These are phyloP conservation scores for Acromyrmex heyeri DNA, from an alignment of 1,140 invertebrate species.

Conservation along the genomic window DNA sequence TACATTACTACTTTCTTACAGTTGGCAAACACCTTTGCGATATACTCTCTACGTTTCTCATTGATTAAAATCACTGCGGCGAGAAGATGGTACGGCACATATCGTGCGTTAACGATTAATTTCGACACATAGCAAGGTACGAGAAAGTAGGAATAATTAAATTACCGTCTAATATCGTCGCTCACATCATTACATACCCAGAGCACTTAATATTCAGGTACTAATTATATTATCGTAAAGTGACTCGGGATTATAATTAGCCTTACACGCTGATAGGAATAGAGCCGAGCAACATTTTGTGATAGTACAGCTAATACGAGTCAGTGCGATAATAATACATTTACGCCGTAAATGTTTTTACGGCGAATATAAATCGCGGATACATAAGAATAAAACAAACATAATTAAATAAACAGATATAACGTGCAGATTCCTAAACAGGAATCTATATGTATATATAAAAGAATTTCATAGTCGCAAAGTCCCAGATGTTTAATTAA, in stretches of 20 bases:
- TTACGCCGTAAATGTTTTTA: background rate
- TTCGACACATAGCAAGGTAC: slow-evolving; percentile 12
- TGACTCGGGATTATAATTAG: slow-evolving; percentile 54
- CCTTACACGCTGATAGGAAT: slow-evolving; percentile 63
- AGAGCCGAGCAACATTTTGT: slow-evolving; percentile 31
- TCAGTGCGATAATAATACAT: background rate
- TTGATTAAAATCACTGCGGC: background rate
- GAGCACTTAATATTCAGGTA: slow-evolving; percentile 75
- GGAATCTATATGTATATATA: background rate
- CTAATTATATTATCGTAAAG: slow-evolving; percentile 68
- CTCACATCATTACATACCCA: slow-evolving; percentile 54
- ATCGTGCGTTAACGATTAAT: slow-evolving; percentile 7
- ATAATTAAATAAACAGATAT: background rate
- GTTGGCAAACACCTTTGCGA: slow-evolving; percentile 14
- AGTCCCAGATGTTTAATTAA: too few relatives aligned
- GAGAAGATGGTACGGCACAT: background rate
- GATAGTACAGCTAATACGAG: background rate
- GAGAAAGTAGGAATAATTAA: slow-evolving; percentile 48
- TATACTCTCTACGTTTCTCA: slow-evolving; percentile 43
- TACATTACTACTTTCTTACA: slow-evolving; percentile 47
- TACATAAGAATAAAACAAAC: slow-evolving; percentile 1
- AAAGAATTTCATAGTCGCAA: too few relatives aligned
- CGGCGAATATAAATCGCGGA: background rate
- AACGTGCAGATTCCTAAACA: background rate
- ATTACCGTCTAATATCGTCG: slow-evolving; percentile 32